Conservation (phyloP, 1,140 invertebrate genomes). For the Amyelois transitella region DNA sequence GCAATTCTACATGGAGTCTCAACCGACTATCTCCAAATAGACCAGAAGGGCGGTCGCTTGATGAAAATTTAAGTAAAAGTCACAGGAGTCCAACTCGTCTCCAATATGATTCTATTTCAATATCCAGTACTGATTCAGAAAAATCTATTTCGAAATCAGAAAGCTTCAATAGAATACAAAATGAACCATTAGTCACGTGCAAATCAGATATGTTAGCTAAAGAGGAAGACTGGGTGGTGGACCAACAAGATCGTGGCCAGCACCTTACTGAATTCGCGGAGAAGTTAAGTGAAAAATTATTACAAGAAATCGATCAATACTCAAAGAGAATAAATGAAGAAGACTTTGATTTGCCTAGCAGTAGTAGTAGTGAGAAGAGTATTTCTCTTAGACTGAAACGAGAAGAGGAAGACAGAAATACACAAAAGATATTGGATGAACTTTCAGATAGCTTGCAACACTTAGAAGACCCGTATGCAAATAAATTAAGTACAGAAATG, state of each 20-base stretch:
- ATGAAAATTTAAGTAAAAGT: conserved; percentile 63
- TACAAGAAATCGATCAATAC: conserved; percentile 84
- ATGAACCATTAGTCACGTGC: conserved; percentile 69
- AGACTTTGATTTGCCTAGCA: conserved; percentile 69
- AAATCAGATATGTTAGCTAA: conserved; percentile 69
- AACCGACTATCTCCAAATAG: conserved; percentile 69
- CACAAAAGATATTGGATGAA: conserved; percentile 64
- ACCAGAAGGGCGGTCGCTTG: conserved; percentile 66
- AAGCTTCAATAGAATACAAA: conserved; percentile 69
- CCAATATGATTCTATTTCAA: conserved; percentile 69
- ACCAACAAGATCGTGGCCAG: conserved; percentile 79
- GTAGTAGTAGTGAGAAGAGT: conserved; percentile 68
- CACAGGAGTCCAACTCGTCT: conserved; percentile 67
- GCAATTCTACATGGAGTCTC: conserved; percentile 72
- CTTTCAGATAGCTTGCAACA: conserved; percentile 69
- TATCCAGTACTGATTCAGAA: conserved; percentile 71
- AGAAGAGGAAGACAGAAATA: conserved; percentile 64
- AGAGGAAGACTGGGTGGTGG: conserved; percentile 72
- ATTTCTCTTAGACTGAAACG: conserved; percentile 57
- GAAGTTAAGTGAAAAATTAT: conserved; percentile 82
- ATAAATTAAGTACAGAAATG: conserved; percentile 75
- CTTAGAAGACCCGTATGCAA: conserved; percentile 76
- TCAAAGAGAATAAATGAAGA: conserved; percentile 72
- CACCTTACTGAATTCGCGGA: conserved; percentile 86
- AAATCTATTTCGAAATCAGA: conserved; percentile 73